Base-by-base conservation (phyloP, 30 jellyfish, hydroid and myxozoan genomes). In the Rhopilema esculentum region DNA sequence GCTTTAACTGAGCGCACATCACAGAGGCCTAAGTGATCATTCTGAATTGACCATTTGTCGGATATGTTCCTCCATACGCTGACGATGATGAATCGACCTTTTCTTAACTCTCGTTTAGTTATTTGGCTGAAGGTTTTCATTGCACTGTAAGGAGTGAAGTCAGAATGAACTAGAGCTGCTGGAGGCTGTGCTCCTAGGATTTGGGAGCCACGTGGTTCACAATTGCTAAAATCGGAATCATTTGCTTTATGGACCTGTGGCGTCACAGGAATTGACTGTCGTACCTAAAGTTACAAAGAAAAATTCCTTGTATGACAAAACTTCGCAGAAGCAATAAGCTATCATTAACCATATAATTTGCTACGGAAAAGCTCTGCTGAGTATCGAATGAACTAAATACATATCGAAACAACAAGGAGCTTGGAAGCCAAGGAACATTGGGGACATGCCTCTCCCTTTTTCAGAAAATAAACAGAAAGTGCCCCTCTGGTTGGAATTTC, bases 41-140 rank as follows among this genome's bases (percentile, higher is more conserved):
- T 67, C 18, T 8, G 78, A 67, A 67, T 25, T 1, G 78, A 18
- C 4, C 22, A 21, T 6, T 40, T 40, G 49, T 67, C 78, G 49
- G 78, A 67, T 67, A 67, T 67, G 31, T 25, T 67, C 22, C 78
- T 28, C 78, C 78, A 67, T n/a, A 49, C 49, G 49, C 49, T 67
- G 18, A 67, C 49, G 7, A 67, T 67, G 9, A 67, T 25, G 31
- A n/a, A 67, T 18, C 78, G 28, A 1, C 78, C 78, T 21, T 18
- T 21, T 18, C 6, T 21, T 28, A n/a, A 19, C 18, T 24, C 78
- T 8, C n/a, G 22, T 28, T 28, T 2, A 7, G 78, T 16, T 20
- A 4, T 25, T 31, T n/a, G 33, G 20, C 23, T 24, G 22, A 67
- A 31, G 16, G 49, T 20, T 18, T 67, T 31, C 22, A 67, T 1